Evolutionary conservation across 2,888 invertebrate species (phyloP).

Genomic region (Yponomeuta cagnagella): DNA sequence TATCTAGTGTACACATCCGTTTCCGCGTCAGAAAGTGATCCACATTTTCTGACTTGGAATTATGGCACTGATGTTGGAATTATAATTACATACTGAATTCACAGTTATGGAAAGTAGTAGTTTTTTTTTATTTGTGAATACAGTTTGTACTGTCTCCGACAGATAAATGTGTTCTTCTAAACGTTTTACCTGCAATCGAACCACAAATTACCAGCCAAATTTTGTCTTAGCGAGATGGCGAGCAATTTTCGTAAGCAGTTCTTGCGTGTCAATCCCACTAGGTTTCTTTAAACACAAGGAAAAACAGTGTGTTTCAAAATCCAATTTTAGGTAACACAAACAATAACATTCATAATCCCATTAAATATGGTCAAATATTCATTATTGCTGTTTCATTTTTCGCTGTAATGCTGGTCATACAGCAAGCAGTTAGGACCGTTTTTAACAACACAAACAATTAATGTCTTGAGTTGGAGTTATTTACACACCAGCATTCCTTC

Average conservation of each 20-base stretch:
- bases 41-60: not conserved
- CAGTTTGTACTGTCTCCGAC: too few relatives aligned
- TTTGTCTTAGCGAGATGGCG: too few relatives aligned
- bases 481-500: constrained; percentile 66
- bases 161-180: too few relatives aligned
- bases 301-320: not conserved
- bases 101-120: too few relatives aligned
- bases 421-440: not conserved
- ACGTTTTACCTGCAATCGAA: too few relatives aligned
- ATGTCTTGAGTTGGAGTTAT: constrained; percentile 59
- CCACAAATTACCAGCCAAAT: too few relatives aligned
- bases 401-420: not conserved
- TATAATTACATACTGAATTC: too few relatives aligned
- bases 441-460: constrained; percentile 41
- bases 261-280: too few relatives aligned
- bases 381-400: not conserved
- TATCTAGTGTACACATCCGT: constrained; percentile 39
- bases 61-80: too few relatives aligned
- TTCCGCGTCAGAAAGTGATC: constrained; percentile 21
- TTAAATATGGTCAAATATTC: not conserved
- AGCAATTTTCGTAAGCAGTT: too few relatives aligned
- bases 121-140: too few relatives aligned
- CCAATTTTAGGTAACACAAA: not conserved
- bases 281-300: not conserved
- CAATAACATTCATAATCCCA: not conserved